phyloP scores from a whole-genome alignment of 2,113 vertebrate species.

The Vimba vimba region DNA sequence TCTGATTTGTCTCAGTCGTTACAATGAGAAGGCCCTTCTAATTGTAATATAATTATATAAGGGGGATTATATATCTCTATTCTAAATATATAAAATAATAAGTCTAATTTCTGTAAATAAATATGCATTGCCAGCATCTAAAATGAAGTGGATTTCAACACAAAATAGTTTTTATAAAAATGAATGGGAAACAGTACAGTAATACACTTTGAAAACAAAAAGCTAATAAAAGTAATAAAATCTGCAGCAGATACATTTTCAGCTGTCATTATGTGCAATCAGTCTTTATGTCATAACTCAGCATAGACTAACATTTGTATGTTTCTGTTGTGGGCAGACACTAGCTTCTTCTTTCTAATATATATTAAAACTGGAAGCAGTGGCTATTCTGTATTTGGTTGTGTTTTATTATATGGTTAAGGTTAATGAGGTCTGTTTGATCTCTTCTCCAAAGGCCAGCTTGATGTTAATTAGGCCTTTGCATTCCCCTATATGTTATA shows the following conservation, averaged over 20 bases:
- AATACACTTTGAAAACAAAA: neutral
- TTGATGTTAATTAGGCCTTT: conserved; percentile 68
- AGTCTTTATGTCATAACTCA: neutral
- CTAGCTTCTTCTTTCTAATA: neutral
- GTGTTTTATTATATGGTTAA: conserved; percentile 52
- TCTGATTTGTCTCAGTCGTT: too few relatives aligned
- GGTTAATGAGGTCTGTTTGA: conserved; percentile 70
- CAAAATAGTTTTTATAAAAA: neutral
- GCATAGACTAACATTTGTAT: neutral
- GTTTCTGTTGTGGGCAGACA: neutral
- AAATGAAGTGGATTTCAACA: neutral
- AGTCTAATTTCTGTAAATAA: too few relatives aligned
- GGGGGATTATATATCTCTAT: too few relatives aligned
- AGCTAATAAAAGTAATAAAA: neutral
- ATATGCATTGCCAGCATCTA: neutral
- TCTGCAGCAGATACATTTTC: neutral
- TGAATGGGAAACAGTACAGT: neutral
- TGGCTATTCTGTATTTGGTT: conserved; percentile 9
- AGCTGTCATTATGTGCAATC: neutral
- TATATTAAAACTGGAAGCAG: neutral
- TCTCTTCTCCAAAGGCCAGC: conserved; percentile 62
- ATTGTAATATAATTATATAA: too few relatives aligned
- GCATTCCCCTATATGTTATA: conserved; percentile 61
- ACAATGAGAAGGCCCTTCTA: too few relatives aligned
- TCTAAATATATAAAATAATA: too few relatives aligned